Evolutionary conservation across 2,113 vertebrate species (phyloP).

Genomic region (Chionomys nivalis): DNA sequence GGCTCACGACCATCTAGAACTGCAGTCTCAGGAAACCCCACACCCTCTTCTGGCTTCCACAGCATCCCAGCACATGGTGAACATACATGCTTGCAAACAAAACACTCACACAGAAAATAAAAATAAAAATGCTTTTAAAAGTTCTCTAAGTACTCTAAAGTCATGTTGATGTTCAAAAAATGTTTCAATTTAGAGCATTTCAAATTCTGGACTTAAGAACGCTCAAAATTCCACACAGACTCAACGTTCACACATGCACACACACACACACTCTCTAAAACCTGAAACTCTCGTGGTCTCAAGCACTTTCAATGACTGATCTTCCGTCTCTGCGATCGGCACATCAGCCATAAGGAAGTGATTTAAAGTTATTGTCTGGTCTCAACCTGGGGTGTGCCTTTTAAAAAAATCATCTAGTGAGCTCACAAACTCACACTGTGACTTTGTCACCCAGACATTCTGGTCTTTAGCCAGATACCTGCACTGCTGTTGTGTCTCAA

Average conservation of each 20-base stretch:
- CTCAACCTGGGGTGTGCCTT: not conserved
- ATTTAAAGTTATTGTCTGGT: not conserved
- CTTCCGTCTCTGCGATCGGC: not conserved
- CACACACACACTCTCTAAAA: not conserved
- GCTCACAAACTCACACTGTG: not conserved
- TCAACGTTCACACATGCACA: not conserved
- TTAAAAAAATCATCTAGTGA: not conserved
- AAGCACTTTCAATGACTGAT: not conserved
- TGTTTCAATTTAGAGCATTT: not conserved
- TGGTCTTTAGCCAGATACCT: not conserved
- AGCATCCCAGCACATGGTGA: not conserved
- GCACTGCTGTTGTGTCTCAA: not conserved
- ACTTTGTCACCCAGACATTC: not conserved
- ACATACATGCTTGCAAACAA: not conserved
- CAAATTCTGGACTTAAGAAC: not conserved
- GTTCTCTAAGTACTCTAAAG: not conserved
- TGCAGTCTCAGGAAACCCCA: no score
- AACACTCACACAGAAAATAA: not conserved
- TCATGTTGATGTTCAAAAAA: not conserved
- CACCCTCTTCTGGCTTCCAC: not conserved
- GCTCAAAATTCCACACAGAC: not conserved
- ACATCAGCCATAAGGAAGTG: not conserved
- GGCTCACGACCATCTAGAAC: not conserved
- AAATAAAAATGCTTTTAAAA: not conserved
- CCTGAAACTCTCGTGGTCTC: not conserved